A percentile compares a stretch with the other conserved stretches of the same genome.
These are phyloP conservation scores for Odobenus rosmarus DNA, from an alignment of 2,113 vertebrate genomes.

Conservation along the genomic window DNA sequence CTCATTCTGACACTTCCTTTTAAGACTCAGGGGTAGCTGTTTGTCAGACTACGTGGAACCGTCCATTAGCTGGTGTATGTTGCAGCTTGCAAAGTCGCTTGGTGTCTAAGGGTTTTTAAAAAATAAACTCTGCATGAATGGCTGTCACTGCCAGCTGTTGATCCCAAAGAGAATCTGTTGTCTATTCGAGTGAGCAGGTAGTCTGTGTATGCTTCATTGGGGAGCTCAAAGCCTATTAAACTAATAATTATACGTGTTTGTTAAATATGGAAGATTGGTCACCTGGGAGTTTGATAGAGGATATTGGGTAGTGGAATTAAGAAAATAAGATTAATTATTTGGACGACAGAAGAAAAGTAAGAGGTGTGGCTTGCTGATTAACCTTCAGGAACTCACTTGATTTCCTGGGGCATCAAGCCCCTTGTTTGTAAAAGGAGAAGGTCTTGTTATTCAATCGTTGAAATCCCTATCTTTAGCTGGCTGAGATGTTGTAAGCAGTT, in stretches of 20 bases:
- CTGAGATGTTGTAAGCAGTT: not conserved
- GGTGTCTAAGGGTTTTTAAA: not conserved
- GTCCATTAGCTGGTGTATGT: slow-evolving; percentile 5
- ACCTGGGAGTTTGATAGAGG: not conserved
- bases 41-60: not conserved
- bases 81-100: slow-evolving; percentile 31
- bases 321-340: slow-evolving; percentile 26
- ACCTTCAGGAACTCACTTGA: slow-evolving; percentile 24
- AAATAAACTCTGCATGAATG: not conserved
- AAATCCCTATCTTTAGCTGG: not conserved
- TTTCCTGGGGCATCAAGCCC: not conserved
- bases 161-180: not conserved
- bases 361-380: not conserved
- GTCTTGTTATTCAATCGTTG: not conserved
- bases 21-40: not conserved
- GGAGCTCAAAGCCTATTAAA: not conserved
- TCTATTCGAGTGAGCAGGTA: not conserved
- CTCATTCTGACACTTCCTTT: slow-evolving; percentile 61
- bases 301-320: not conserved
- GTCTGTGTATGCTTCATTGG: not conserved
- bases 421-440: slow-evolving; percentile 22
- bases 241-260: not conserved
- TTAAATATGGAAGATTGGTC: not conserved
- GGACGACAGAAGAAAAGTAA: slow-evolving; percentile 35
- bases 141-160: not conserved